phyloP scores from a whole-genome alignment of 2,797 vertebrate genomes.

The Liparis tanakae region DNA sequence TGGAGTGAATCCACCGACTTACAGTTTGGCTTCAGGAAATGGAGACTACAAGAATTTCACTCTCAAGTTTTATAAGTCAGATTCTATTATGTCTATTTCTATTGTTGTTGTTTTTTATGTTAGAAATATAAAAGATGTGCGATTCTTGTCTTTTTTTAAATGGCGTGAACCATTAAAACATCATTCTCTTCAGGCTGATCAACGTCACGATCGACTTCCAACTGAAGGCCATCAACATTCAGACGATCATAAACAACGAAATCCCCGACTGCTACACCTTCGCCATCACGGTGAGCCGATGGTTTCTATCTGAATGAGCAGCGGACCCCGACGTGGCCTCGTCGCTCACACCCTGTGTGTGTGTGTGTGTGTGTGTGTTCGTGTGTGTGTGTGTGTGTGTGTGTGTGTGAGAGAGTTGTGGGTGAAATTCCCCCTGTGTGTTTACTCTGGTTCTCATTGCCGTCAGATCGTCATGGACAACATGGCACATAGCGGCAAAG shows the following conservation, averaged over 20 bases:
- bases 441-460: conserved; percentile 3
- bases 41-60: conserved; percentile 88
- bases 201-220: conserved; percentile 92
- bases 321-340: neutral
- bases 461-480: conserved; percentile 91
- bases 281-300: conserved; percentile 83
- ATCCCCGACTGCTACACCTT: conserved; percentile 97
- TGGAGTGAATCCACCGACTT: conserved; percentile 81
- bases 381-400: too few species aligned
- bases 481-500: conserved; percentile 89
- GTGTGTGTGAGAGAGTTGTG: too few species aligned
- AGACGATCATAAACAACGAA: conserved; percentile 94
- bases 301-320: neutral
- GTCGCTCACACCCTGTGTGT: neutral
- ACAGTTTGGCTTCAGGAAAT: conserved; percentile 37
- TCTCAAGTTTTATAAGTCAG: conserved; percentile 92
- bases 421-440: neutral
- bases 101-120: neutral
- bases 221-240: conserved; percentile 95
- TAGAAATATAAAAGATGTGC: neutral
- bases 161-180: neutral
- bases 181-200: conserved; percentile 83
- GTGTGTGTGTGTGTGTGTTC: too few species aligned
- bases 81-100: neutral
- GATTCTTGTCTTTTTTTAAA: neutral